These are phyloP conservation scores for Brachypodius melanocephalos DNA, from an alignment of 2,113 vertebrate genomes.

Conservation along the genomic window DNA sequence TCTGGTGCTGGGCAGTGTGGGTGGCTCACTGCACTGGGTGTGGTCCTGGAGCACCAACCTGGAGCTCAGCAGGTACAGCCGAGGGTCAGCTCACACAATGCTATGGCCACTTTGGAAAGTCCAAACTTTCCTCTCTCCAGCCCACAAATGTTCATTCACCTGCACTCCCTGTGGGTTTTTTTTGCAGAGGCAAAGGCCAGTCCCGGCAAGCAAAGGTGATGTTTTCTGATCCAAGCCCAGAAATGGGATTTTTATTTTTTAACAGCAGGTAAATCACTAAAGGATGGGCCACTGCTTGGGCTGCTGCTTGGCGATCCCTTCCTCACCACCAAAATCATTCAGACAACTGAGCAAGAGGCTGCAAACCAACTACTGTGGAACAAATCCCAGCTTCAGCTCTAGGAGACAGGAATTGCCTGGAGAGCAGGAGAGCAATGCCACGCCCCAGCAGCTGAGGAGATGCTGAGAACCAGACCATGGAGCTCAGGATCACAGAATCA, in stretches of 20 bases:
- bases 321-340: background rate
- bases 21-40: background rate
- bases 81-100: background rate
- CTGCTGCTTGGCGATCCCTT: background rate
- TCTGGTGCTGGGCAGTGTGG: background rate
- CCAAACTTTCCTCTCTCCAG: background rate
- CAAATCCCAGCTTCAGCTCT: background rate
- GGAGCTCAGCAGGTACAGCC: background rate
- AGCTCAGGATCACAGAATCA: background rate
- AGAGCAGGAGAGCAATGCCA: background rate
- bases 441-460: background rate
- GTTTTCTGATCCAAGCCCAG: background rate
- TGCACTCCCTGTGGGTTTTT: background rate
- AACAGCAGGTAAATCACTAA: background rate
- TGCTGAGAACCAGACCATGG: background rate
- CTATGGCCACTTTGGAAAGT: background rate
- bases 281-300: background rate
- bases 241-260: background rate
- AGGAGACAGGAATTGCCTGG: background rate
- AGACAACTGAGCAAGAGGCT: background rate
- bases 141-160: background rate
- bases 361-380: background rate
- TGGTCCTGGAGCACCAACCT: rapidly evolving
- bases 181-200: background rate
- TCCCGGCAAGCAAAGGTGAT: background rate